phyloP scores from a whole-genome alignment of 2,888 invertebrate genomes.

The Epinotia nisella region DNA sequence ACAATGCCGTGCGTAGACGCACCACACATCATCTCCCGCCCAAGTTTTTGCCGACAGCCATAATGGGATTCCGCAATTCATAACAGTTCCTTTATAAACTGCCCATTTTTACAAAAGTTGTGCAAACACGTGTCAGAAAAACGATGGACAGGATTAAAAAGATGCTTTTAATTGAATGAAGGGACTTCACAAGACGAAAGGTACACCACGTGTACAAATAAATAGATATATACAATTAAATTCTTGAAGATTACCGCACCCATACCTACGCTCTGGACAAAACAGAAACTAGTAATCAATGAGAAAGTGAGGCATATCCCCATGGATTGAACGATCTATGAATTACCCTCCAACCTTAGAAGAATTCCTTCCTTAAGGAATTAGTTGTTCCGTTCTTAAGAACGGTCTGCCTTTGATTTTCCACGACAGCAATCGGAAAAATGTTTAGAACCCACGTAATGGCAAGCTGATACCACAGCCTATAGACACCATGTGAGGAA shows the following conservation, averaged over 20 bases:
- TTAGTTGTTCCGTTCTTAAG: too few relatives aligned
- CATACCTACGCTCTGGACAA: neutral
- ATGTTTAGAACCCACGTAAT: too few relatives aligned
- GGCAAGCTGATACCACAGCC: too few relatives aligned
- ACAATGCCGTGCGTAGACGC: conserved; percentile 73
- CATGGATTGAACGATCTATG: too few relatives aligned
- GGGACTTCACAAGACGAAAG: conserved; percentile 12
- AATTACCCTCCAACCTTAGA: too few relatives aligned
- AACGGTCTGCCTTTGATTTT: too few relatives aligned
- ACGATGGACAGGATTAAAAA: conserved; percentile 24
- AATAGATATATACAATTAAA: neutral
- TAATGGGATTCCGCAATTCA: conserved; percentile 76
- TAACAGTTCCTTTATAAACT: conserved; percentile 56
- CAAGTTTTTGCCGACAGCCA: conserved; percentile 70
- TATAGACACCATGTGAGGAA: too few relatives aligned
- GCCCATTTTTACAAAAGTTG: conserved; percentile 29
- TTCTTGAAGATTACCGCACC: too few relatives aligned
- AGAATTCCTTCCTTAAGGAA: too few relatives aligned
- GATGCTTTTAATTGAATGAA: conserved; percentile 17
- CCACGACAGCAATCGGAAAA: too few relatives aligned
- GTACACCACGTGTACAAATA: neutral
- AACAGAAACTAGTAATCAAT: too few relatives aligned
- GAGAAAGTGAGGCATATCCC: too few relatives aligned
- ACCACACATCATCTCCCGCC: conserved; percentile 74
- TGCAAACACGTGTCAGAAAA: conserved; percentile 27